These are phyloP conservation scores for Dasypogon diadema DNA, from an alignment of 2,888 invertebrate species.

Conservation along the genomic window DNA sequence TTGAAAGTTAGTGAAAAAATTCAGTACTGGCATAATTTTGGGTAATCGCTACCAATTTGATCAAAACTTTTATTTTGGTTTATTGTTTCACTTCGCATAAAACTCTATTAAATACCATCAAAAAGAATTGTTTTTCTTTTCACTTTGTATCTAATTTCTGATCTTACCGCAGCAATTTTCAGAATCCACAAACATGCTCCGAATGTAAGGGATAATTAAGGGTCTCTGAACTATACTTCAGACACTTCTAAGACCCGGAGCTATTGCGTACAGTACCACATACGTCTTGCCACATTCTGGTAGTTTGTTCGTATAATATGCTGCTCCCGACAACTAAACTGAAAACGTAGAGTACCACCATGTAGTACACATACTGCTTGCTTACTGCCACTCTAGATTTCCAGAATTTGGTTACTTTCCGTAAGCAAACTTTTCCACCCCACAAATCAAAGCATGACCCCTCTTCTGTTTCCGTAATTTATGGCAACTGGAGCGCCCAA, in stretches of 20 bases:
- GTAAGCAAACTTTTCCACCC: conserved; percentile 53
- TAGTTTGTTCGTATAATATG: not conserved
- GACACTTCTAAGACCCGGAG: not conserved
- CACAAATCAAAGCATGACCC: conserved; percentile 55
- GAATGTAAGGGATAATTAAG: not conserved
- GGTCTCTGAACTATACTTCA: not conserved
- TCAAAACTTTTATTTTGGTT: no score
- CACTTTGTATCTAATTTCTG: no score
- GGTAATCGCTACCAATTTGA: no score
- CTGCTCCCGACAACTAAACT: not conserved
- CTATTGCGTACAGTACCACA: not conserved
- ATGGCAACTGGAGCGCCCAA: conserved; percentile 49
- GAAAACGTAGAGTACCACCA: not conserved
- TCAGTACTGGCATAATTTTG: no score
- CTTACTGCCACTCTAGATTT: not conserved
- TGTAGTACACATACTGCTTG: not conserved
- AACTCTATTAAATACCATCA: no score
- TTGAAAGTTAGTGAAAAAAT: no score
- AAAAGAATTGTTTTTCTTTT: no score
- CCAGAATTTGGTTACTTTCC: conserved; percentile 24
- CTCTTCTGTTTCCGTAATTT: conserved; percentile 42
- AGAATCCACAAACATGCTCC: not conserved
- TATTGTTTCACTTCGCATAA: no score
- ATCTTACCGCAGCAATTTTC: not conserved
- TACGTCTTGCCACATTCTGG: not conserved